These are phyloP conservation scores for Aphelenchoides fujianensis DNA, from an alignment of 1,140 invertebrate genomes.

Conservation along the genomic window DNA sequence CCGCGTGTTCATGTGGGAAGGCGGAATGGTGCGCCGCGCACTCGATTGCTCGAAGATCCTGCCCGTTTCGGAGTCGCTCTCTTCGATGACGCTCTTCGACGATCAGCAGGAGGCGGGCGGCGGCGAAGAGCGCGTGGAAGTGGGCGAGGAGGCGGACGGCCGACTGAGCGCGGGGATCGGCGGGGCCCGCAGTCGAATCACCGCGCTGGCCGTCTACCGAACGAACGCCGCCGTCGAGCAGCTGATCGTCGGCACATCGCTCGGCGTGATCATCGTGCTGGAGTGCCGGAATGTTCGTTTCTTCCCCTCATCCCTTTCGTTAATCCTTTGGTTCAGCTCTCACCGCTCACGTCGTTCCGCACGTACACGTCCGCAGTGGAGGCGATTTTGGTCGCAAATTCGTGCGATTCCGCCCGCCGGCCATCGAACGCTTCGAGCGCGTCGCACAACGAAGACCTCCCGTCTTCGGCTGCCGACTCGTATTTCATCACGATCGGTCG, in stretches of 20 bases:
- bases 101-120: conserved; percentile 8
- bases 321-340: conserved; percentile 21
- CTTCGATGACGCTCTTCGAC: conserved; percentile 38
- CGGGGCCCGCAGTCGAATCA: conserved; percentile 21
- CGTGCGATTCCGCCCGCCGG: neutral
- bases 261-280: conserved; percentile 34
- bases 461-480: conserved; percentile 9
- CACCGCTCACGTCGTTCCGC: conserved; percentile 42
- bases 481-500: conserved; percentile 30
- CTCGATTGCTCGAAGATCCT: conserved; percentile 40
- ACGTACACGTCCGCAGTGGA: conserved; percentile 36
- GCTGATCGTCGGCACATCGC: conserved; percentile 42
- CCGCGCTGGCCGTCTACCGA: neutral
- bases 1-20: conserved; percentile 38
- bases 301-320: conserved; percentile 23
- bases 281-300: conserved; percentile 28
- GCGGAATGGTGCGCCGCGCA: conserved; percentile 28
- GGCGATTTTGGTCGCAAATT: conserved; percentile 31
- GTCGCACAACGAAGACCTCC: conserved; percentile 14
- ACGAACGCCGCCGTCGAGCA: conserved; percentile 21
- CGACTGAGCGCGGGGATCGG: conserved; percentile 8
- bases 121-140: no score
- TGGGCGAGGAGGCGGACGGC: neutral
- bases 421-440: no score
- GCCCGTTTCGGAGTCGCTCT: conserved; percentile 34